Conservation (phyloP, 2,797 vertebrate species). For the Enteromius viviparus region DNA sequence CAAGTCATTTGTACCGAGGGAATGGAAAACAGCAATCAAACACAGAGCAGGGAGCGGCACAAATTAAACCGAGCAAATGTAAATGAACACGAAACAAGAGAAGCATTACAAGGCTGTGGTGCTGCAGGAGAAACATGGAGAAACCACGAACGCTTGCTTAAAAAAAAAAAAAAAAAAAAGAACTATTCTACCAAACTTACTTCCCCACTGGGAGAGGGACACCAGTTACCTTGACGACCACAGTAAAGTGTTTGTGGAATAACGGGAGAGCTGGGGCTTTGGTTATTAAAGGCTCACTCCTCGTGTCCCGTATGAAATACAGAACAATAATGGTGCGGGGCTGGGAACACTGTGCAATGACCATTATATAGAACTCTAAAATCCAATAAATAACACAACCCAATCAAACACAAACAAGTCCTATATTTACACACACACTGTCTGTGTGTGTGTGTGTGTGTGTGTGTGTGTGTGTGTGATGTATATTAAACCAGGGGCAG, state of each 20-base stretch:
- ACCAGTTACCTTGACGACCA: slow-evolving; percentile 32
- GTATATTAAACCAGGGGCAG: slow-evolving; percentile 18
- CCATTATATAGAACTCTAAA: slow-evolving; percentile 35
- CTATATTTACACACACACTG: slow-evolving; percentile 13
- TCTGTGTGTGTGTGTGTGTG: slow-evolving; percentile 16
- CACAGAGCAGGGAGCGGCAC: slow-evolving; percentile 42
- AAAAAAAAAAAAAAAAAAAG: slow-evolving; percentile 28
- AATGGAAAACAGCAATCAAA: slow-evolving; percentile 62
- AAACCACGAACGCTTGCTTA: slow-evolving; percentile 22
- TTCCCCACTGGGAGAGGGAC: slow-evolving; percentile 35
- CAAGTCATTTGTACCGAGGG: slow-evolving; percentile 60
- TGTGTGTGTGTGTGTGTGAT: too few species aligned
- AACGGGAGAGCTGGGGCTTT: slow-evolving; percentile 34
- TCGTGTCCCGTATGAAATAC: slow-evolving; percentile 45
- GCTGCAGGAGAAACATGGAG: slow-evolving; percentile 15
- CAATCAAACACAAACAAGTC: slow-evolving; percentile 34
- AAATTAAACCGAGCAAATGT: slow-evolving; percentile 65
- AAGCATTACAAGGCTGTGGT: slow-evolving; percentile 49
- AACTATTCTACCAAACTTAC: slow-evolving; percentile 38
- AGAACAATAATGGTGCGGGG: slow-evolving; percentile 41
- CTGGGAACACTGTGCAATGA: slow-evolving; percentile 19
- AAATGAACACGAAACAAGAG: slow-evolving; percentile 60
- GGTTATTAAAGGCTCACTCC: slow-evolving; percentile 35
- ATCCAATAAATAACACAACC: slow-evolving; percentile 36
- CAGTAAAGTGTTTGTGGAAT: slow-evolving; percentile 40